Percentiles rank a stretch among this genome's conserved stretches.
Conservation (phyloP, 2,888 invertebrate species). For the Autographa gamma region DNA sequence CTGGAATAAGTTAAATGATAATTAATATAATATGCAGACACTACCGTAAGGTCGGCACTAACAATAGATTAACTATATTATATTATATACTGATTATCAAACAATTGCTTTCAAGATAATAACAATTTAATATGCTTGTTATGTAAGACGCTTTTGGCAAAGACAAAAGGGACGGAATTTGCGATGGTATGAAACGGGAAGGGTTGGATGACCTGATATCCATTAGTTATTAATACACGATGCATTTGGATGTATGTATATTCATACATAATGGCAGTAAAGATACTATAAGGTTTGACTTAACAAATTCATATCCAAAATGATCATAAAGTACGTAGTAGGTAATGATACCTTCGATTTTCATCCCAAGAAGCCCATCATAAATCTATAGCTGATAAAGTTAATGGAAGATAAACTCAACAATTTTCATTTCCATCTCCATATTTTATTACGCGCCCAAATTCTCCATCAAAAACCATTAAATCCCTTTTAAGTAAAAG, state of each 20-base stretch:
- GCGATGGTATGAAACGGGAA: not conserved
- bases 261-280: no score
- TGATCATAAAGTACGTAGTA: not conserved
- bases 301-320: not conserved
- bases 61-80: constrained; percentile 57
- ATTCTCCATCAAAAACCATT: constrained; percentile 27
- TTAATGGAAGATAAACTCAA: not conserved
- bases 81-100: constrained; percentile 45
- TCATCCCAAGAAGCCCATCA: not conserved
- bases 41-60: constrained; percentile 43
- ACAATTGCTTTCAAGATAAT: constrained; percentile 39
- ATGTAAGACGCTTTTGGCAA: constrained; percentile 29
- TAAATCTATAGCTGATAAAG: constrained; percentile 1
- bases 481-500: constrained; percentile 42
- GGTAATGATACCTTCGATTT: not conserved
- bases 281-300: not conserved
- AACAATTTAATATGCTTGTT: constrained; percentile 23
- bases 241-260: no score
- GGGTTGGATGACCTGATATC: not conserved
- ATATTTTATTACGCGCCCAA: constrained; percentile 6
- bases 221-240: not conserved
- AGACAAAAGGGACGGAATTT: not conserved
- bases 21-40: constrained; percentile 62
- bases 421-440: not conserved
- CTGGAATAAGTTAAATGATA: constrained; percentile 61